These are phyloP conservation scores for Cryptosula pallasiana DNA, from an alignment of 2,888 invertebrate species.

Conservation along the genomic window DNA sequence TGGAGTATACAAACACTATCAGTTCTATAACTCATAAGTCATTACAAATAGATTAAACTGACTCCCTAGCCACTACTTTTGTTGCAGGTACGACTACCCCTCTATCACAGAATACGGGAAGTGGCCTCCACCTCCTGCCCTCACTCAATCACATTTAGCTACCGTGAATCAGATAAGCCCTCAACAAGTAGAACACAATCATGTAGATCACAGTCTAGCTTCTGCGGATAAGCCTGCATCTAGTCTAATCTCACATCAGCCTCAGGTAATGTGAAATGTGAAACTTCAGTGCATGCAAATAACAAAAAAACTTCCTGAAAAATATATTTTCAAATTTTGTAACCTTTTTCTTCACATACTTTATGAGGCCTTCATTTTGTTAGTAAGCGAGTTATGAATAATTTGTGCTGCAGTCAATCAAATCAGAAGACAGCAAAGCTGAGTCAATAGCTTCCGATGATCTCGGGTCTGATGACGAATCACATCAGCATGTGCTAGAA, in stretches of 20 bases:
- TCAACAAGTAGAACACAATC: background rate
- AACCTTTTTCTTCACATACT: too few species aligned
- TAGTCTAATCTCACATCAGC: background rate
- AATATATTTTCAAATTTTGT: too few species aligned
- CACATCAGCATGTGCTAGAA: constrained; percentile 55
- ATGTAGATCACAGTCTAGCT: background rate
- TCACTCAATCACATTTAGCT: background rate
- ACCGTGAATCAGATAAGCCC: background rate
- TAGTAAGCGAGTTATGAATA: too few species aligned
- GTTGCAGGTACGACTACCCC: constrained; percentile 12
- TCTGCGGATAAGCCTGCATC: background rate
- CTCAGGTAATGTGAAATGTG: background rate
- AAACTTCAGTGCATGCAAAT: too few species aligned
- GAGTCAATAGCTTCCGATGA: constrained; percentile 19
- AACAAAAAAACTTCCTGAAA: too few species aligned
- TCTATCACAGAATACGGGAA: background rate
- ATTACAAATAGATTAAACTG: too few species aligned
- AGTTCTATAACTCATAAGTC: too few species aligned
- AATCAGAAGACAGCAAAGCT: constrained; percentile 22
- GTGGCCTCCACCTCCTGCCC: constrained; percentile 14
- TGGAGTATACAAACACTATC: too few species aligned
- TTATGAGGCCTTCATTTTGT: too few species aligned
- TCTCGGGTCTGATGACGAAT: constrained; percentile 22
- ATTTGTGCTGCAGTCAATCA: background rate
- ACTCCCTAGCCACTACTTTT: too few species aligned